Evolutionary conservation across 2,888 invertebrate genomes (phyloP).

Genomic region (Ichneumoninae sp.): DNA sequence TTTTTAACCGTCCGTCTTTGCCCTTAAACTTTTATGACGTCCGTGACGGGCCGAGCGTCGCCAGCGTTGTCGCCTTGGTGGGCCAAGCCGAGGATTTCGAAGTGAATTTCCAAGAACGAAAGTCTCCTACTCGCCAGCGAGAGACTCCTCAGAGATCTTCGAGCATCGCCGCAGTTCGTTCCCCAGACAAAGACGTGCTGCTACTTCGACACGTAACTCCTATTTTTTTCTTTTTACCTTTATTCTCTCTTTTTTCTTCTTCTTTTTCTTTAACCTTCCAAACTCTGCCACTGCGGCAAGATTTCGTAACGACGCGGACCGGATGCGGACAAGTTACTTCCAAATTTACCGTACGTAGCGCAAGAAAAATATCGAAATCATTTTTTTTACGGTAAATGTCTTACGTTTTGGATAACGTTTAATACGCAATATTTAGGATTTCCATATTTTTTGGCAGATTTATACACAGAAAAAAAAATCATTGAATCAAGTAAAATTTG

Average conservation of each 20-base stretch:
- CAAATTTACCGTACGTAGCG: not conserved
- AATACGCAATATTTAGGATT: not conserved
- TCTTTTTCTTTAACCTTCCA: slow-evolving; percentile 18
- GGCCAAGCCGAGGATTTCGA: slow-evolving; percentile 29
- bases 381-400: not conserved
- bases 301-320: slow-evolving; percentile 57
- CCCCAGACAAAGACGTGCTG: slow-evolving; percentile 43
- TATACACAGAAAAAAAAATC: no score
- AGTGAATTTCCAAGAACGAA: slow-evolving; percentile 50
- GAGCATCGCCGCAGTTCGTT: slow-evolving; percentile 9
- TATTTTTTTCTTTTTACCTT: slow-evolving; percentile 4
- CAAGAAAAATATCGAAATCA: not conserved
- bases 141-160: slow-evolving; percentile 41
- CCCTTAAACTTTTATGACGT: slow-evolving; percentile 56
- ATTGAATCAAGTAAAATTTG: no score
- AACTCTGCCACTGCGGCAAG: slow-evolving; percentile 18
- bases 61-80: slow-evolving; percentile 19
- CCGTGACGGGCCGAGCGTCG: slow-evolving; percentile 12
- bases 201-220: slow-evolving; percentile 39
- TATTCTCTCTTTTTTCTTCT: slow-evolving; percentile 36
- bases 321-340: slow-evolving; percentile 59
- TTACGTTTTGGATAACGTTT: not conserved
- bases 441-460: no score
- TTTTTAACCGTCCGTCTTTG: slow-evolving; percentile 32
- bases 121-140: not conserved